Conservation (phyloP, 2,113 vertebrate species). For the Xiphias gladius region DNA sequence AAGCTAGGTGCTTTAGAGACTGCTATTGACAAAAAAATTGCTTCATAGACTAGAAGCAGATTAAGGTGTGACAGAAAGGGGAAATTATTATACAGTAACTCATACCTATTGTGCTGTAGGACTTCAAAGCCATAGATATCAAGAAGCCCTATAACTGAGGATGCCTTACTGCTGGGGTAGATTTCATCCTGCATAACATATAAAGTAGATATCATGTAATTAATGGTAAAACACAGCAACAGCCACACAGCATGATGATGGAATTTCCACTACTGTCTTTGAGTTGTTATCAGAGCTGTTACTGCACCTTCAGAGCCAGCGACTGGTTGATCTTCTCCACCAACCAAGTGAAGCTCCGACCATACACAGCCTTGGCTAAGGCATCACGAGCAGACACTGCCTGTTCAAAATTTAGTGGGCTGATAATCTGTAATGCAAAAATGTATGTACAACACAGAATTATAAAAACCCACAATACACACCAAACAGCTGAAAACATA, state of each 20-base stretch:
- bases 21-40: background rate
- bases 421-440: constrained; percentile 88
- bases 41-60: background rate
- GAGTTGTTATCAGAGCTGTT: background rate
- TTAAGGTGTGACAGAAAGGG: background rate
- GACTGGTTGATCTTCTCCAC: constrained; percentile 96
- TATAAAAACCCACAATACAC: background rate
- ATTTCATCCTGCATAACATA: constrained; percentile 86
- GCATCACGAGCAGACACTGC: constrained; percentile 92
- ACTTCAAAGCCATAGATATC: constrained; percentile 99
- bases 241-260: background rate
- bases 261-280: background rate
- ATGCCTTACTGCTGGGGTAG: constrained; percentile 88
- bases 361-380: constrained; percentile 93
- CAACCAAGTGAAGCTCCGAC: constrained; percentile 95
- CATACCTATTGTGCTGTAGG: constrained; percentile 94
- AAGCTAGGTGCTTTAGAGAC: background rate
- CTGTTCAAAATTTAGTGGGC: constrained; percentile 94
- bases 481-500: background rate
- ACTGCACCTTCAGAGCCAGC: constrained; percentile 90
- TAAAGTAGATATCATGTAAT: background rate
- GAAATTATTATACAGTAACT: background rate
- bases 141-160: constrained; percentile 92
- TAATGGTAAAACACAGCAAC: background rate
- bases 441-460: background rate